Evolutionary conservation across 2,888 invertebrate species (phyloP), one percentile per base, ranked within the genome.

Genomic region (Tetrapedia diversipes): DNA sequence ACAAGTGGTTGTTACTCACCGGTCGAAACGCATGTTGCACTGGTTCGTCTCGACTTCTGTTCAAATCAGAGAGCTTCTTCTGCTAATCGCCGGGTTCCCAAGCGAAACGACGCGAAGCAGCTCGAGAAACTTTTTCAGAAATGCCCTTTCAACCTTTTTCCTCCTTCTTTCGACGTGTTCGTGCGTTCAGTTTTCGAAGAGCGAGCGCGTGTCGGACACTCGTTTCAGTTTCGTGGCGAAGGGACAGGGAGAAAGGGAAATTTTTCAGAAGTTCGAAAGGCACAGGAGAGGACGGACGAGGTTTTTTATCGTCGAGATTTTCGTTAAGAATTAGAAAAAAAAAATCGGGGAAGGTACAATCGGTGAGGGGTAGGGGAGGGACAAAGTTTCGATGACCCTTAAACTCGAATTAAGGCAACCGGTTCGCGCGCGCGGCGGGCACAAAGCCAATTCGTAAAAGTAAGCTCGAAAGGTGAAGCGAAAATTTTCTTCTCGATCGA

Each of bases 281-380:
- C 83, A 83, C 83, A 64, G 51, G 64, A 39, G 45, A 37, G 83
- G 83, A 83, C 81, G 83, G 83, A 83, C 56, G 73, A 56, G 60
- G 49, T 68, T 68, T 56, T n/a, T n/a, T n/a, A n/a, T 59, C 72
- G 63, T 66, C 57, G 57, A 72, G 59, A 66, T 63, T 75, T n/a
- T 68, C n/a, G 63, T 77, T 63, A 61, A 57, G 51, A 65, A 66
- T 63, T 24, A 29, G 24, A n/a, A 51, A 19, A 68, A 41, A 37
- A 29, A 37, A 79, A 63, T 41, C 11, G 16, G 56, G 24, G 32
- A 19, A n/a, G n/a, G n/a, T n/a, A n/a, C n/a, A n/a, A n/a, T 14
- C 47, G 14, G 11, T 14, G 47, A 14, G 0, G 14, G 1, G 11
- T 22, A 14, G 6, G 22, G 27, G 6, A 16, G 11, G 27, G 51